Evolutionary conservation across 1,140 invertebrate genomes (phyloP), one percentile per base, ranked within the genome.

Genomic region (Eueides isabella): DNA sequence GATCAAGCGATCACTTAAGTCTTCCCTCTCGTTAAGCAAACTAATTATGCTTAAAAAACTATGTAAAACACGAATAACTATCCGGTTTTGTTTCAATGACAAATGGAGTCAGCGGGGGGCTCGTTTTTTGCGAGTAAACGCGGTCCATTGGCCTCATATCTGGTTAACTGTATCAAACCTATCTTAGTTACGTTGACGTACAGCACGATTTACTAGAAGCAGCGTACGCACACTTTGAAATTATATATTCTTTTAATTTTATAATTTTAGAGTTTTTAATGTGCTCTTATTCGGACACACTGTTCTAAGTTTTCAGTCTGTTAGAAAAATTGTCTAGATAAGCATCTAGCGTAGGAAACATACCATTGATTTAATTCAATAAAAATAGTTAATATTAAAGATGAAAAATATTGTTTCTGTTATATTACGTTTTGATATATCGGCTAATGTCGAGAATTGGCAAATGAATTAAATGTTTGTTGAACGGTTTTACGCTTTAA

Each of bases 161-260:
- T 38, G 44, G 19, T 48, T 82, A 82, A 82, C 80, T 78, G 80
- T 82, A 78, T 19, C 64, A 65, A 44, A 72, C 72, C 76, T 78
- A 76, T 77, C 67, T 77, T 61, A 73, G 74, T 80, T 30, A 72
- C 67, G 63, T 71, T 61, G 23, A 55, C 26, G 48, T 55, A 55
- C 23, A 55, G 0, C 48, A 5, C 7, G 19, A 2, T 4, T 19
- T 44, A 23, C 19, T 55, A 23, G 23, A 55, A 55, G 19, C 11
- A 23, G 23, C 48, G 48, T 11, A 55, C 23, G 11, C 48, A 23
- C 48, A 55, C 11, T 55, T 55, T 26, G 7, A 23, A 55, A 23
- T 11, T 55, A 55, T 23, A 55, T 26, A 55, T 12, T 19, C 4
- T 55, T 55, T 26, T 26, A 19, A 26, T 2, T n/a, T 9, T 48